Evolutionary conservation across 1,140 invertebrate species (phyloP), one percentile per base, ranked within the genome.

Genomic region (Onthophagus taurus): DNA sequence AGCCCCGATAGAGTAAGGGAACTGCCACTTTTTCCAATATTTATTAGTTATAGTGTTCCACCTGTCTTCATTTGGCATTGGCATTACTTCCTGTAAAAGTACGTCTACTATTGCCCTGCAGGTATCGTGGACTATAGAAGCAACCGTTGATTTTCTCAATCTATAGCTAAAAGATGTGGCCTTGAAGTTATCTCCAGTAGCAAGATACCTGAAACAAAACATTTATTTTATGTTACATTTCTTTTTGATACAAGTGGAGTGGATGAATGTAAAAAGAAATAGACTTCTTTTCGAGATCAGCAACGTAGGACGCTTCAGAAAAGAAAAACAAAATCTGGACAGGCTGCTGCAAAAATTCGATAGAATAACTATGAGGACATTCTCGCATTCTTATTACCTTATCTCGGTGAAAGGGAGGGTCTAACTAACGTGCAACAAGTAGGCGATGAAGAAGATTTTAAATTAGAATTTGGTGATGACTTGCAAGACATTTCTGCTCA

Each of bases 1-100:
- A 17, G 61, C 60, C n/a, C 66, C 66, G 26, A 64, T 43, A 39
- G 63, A 69, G 49, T 66, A 55, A 12, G 65, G 65, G 45, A 69
- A 66, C 30, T 65, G 45, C 54, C 63, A 66, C 19, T 13, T 31
- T 35, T 34, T 24, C 9, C 31, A n/a, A 52, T 58, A 63, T 16
- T 51, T 50, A n/a, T 49, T 37, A 31, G 51, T 26, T 38, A 62
- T 59, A 35, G 17, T 16, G 33, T 48, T 39, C 52, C 57, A 58
- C 24, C 49, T 49, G 17, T 53, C 35, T 45, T 44, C 34, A 23
- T 24, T 51, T 33, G 50, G 53, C 37, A 46, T 42, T 33, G 53
- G 52, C 51, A 61, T 45, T 39, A 53, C 51, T 24, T 47, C 24
- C 5, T 44, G 54, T 31, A 59, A 47, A 17, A 61, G 33, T 11